phyloP scores from a whole-genome alignment of 2,888 invertebrate species.

The Drosophila parthenogenetica region DNA sequence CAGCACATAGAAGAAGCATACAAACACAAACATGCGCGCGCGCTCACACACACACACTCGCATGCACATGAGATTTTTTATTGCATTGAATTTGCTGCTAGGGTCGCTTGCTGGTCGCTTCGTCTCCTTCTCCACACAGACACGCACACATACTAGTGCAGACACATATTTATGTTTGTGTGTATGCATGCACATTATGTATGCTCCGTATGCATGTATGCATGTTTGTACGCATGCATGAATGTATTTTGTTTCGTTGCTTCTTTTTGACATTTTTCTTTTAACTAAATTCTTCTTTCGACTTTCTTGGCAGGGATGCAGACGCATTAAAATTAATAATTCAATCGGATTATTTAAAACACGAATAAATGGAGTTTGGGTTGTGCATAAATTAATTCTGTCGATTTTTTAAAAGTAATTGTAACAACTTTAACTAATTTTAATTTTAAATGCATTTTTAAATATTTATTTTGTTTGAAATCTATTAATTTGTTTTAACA shows the following conservation, averaged over 20 bases:
- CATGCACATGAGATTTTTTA: slow-evolving; percentile 42
- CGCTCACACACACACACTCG: slow-evolving; percentile 26
- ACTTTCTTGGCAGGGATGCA: slow-evolving; percentile 50
- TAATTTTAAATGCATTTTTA: no score
- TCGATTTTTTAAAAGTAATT: no score
- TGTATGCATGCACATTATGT: slow-evolving; percentile 11
- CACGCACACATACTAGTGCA: slow-evolving; percentile 6
- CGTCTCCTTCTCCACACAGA: slow-evolving; percentile 46
- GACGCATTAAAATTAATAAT: slow-evolving; percentile 9
- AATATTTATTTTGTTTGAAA: no score
- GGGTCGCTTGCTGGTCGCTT: slow-evolving; percentile 74
- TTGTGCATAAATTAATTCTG: not conserved
- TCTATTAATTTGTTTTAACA: not conserved
- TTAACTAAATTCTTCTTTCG: slow-evolving; percentile 37
- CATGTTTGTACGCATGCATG: slow-evolving; percentile 1
- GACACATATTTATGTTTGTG: slow-evolving; percentile 12
- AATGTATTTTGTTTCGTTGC: slow-evolving; percentile 35
- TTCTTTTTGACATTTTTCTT: slow-evolving; percentile 57
- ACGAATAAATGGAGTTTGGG: not conserved
- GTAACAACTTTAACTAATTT: no score
- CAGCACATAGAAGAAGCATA: slow-evolving; percentile 36
- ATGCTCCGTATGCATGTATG: not conserved
- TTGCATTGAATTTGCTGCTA: slow-evolving; percentile 73
- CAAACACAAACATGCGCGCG: slow-evolving; percentile 29
- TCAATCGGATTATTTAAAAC: not conserved